A percentile compares a stretch with the other conserved stretches of the same genome.
Conservation (phyloP, 2,113 vertebrate genomes). For the Oplegnathus fasciatus region DNA sequence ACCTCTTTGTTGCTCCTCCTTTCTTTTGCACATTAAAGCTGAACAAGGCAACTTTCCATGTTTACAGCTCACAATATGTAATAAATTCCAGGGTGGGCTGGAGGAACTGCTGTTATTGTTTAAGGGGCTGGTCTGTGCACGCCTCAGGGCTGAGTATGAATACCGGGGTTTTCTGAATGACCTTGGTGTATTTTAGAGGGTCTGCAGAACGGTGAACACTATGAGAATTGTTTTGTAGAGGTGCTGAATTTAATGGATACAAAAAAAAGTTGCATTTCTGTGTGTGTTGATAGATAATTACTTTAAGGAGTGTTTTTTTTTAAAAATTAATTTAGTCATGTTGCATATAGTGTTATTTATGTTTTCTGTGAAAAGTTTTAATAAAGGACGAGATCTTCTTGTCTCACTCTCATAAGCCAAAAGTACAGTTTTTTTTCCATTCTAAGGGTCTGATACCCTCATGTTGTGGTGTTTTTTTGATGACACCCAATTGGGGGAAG, state of each 20-base stretch:
- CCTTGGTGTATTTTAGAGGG: conserved; percentile 21
- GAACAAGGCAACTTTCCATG: background rate
- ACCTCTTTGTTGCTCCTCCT: background rate
- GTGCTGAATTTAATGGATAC: background rate
- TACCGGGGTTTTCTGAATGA: conserved; percentile 31
- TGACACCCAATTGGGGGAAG: background rate
- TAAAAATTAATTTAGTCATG: too few relatives aligned
- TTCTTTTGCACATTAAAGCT: background rate
- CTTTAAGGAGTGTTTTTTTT: too few relatives aligned
- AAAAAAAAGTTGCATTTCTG: background rate
- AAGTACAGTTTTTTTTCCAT: background rate
- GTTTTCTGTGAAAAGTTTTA: background rate
- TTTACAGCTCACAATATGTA: conserved; percentile 19
- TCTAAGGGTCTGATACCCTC: background rate
- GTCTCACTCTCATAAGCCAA: background rate
- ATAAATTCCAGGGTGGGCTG: conserved; percentile 27
- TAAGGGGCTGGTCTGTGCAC: conserved; percentile 22
- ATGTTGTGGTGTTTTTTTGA: background rate
- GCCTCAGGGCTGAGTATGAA: conserved; percentile 28
- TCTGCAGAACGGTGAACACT: background rate
- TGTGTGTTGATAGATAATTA: background rate
- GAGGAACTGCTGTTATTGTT: conserved; percentile 37
- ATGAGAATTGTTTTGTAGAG: background rate
- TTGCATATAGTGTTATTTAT: background rate
- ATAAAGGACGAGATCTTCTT: background rate